Evolutionary conservation across 2,113 vertebrate genomes (phyloP).

Genomic region (Marmota monax): DNA sequence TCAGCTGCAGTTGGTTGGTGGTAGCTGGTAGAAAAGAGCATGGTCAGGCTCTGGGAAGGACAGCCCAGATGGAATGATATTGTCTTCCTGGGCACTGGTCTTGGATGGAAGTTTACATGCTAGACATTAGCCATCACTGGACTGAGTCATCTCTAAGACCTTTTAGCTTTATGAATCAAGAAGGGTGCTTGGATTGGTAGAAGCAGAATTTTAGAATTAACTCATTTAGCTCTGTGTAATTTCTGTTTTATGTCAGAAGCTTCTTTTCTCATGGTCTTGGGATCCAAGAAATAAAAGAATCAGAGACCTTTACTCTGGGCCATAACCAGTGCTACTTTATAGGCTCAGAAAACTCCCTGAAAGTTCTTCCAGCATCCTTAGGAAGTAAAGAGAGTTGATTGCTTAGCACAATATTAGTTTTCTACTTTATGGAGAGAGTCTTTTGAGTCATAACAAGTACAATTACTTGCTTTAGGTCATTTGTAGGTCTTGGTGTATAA

Average conservation of each 20-base stretch:
- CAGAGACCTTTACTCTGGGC: background rate
- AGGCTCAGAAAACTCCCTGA: background rate
- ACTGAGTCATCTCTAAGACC: background rate
- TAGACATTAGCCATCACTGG: too few relatives aligned
- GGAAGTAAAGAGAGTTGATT: background rate
- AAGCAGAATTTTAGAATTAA: conserved; percentile 21
- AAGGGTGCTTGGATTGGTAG: background rate
- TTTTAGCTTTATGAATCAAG: background rate
- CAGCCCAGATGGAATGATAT: accelerated
- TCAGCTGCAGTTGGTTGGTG: accelerated
- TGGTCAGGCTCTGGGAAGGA: background rate
- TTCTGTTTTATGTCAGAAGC: background rate
- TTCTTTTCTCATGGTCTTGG: background rate
- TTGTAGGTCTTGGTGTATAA: background rate
- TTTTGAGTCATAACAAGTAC: conserved; percentile 7
- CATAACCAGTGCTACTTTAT: background rate
- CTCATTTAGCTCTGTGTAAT: background rate
- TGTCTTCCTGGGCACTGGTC: background rate
- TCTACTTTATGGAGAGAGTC: background rate
- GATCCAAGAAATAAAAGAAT: conserved; percentile 18
- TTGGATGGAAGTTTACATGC: accelerated
- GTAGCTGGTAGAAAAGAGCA: too few relatives aligned
- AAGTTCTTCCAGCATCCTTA: background rate
- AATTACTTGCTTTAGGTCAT: background rate
- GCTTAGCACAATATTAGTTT: background rate